Conservation (phyloP, 2,888 invertebrate species). For the Papilio gigon region DNA sequence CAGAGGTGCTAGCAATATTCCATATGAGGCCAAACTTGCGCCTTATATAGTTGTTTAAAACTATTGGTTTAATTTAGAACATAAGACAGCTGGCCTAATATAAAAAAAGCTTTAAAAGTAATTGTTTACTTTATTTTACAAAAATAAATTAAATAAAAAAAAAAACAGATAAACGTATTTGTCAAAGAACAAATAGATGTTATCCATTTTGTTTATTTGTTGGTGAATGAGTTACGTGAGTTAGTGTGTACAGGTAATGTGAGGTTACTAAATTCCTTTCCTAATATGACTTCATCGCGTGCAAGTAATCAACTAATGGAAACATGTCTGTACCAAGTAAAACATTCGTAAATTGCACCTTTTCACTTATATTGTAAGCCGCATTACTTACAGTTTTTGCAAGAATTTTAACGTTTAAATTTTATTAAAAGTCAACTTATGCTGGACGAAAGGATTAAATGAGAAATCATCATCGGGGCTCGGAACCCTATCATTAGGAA, state of each 20-base stretch:
- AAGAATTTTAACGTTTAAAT: not conserved
- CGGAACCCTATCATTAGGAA: too few relatives aligned
- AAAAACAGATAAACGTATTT: not conserved
- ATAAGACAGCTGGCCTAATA: too few relatives aligned
- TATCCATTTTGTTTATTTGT: slow-evolving; percentile 11
- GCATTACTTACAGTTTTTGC: slow-evolving; percentile 4
- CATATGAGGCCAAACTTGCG: too few relatives aligned
- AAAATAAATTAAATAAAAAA: not conserved
- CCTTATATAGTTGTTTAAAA: too few relatives aligned
- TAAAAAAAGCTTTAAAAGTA: too few relatives aligned
- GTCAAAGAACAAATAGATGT: not conserved
- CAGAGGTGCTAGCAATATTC: too few relatives aligned
- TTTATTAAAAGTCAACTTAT: not conserved
- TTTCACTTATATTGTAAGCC: slow-evolving; percentile 19
- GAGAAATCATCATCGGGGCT: too few relatives aligned
- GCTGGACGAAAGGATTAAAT: not conserved
- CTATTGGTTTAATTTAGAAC: too few relatives aligned
- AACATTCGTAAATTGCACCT: slow-evolving; percentile 25
- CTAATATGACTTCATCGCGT: slow-evolving; percentile 29
- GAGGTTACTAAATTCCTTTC: slow-evolving; percentile 22
- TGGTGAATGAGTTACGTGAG: not conserved
- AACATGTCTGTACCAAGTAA: slow-evolving; percentile 20
- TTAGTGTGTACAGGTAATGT: slow-evolving; percentile 9
- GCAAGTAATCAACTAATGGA: slow-evolving; percentile 31
- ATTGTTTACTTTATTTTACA: too few relatives aligned